phyloP scores from a whole-genome alignment of 2,888 invertebrate species.

The Lepidochrysops patricia region DNA sequence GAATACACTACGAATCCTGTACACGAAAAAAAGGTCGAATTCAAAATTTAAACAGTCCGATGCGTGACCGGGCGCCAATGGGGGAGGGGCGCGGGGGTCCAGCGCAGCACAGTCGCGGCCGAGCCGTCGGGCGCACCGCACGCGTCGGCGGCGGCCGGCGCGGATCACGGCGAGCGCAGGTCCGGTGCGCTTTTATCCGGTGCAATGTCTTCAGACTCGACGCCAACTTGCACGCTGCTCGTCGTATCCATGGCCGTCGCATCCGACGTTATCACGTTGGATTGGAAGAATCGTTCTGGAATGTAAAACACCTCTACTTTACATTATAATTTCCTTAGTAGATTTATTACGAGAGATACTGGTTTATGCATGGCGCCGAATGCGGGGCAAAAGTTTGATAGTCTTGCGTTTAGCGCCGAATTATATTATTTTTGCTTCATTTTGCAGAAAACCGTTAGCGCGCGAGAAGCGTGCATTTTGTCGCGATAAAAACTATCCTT shows the following conservation, averaged over 20 bases:
- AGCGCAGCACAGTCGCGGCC: conserved; percentile 43
- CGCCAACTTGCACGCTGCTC: conserved; percentile 41
- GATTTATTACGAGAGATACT: neutral
- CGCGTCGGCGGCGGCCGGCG: conserved; percentile 28
- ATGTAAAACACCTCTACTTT: conserved; percentile 27
- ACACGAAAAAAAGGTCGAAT: conserved; percentile 20
- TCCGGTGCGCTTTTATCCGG: conserved; percentile 63
- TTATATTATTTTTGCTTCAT: too few species aligned
- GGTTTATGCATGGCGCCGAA: too few species aligned
- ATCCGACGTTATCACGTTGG: conserved; percentile 73
- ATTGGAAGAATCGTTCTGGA: conserved; percentile 78
- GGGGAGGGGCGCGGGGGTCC: conserved; percentile 65
- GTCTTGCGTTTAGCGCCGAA: too few species aligned
- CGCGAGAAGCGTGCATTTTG: too few species aligned
- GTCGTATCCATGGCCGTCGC: conserved; percentile 72
- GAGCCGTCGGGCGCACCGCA: conserved; percentile 26
- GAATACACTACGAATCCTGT: conserved; percentile 12
- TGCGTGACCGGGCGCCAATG: conserved; percentile 66
- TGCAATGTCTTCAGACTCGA: conserved; percentile 56
- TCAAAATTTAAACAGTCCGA: conserved; percentile 41
- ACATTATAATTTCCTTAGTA: conserved; percentile 23
- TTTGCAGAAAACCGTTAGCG: too few species aligned
- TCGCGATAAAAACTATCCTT: too few species aligned
- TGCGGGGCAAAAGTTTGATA: too few species aligned
- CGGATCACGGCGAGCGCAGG: conserved; percentile 61